phyloP scores from a whole-genome alignment of 2,797 vertebrate genomes.

The Serranus cabrilla region DNA sequence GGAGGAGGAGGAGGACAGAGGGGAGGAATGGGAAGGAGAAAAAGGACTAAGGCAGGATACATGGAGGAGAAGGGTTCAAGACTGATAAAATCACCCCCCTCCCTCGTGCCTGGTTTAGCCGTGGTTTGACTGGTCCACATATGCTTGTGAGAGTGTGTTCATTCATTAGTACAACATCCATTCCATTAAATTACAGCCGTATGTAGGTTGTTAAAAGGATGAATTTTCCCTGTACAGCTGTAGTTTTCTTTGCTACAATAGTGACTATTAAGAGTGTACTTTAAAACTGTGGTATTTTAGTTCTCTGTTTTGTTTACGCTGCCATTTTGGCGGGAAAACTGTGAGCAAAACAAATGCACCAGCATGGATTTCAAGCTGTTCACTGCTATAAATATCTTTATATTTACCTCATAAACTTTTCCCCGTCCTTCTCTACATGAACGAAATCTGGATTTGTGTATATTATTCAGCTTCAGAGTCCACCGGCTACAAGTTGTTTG shows the following conservation, averaged over 20 bases:
- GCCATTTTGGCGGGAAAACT: no score
- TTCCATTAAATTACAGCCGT: background rate
- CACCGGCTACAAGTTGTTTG: no score
- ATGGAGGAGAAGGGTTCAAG: slow-evolving; percentile 71
- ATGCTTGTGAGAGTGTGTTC: slow-evolving; percentile 4
- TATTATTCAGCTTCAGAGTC: no score
- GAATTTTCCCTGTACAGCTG: slow-evolving; percentile 2
- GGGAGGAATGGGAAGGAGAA: slow-evolving; percentile 65
- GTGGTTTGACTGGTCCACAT: slow-evolving; percentile 7
- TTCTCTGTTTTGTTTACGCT: no score
- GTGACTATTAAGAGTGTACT: slow-evolving; percentile 9
- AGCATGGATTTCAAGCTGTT: no score
- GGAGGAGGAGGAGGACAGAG: slow-evolving; percentile 30
- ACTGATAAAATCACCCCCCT: slow-evolving; percentile 87
- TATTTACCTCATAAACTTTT: no score
- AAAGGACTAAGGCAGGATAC: slow-evolving; percentile 57
- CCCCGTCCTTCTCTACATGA: no score
- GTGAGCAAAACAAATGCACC: no score
- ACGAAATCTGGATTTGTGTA: no score
- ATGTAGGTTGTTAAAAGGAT: slow-evolving; percentile 4
- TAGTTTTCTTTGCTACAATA: slow-evolving; percentile 4
- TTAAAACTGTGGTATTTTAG: slow-evolving; percentile 20
- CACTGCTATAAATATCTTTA: no score
- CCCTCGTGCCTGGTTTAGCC: slow-evolving; percentile 29
- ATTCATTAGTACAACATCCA: slow-evolving; percentile 17